phyloP scores from a whole-genome alignment of 2,797 vertebrate species.

The Alfaro cultratus region DNA sequence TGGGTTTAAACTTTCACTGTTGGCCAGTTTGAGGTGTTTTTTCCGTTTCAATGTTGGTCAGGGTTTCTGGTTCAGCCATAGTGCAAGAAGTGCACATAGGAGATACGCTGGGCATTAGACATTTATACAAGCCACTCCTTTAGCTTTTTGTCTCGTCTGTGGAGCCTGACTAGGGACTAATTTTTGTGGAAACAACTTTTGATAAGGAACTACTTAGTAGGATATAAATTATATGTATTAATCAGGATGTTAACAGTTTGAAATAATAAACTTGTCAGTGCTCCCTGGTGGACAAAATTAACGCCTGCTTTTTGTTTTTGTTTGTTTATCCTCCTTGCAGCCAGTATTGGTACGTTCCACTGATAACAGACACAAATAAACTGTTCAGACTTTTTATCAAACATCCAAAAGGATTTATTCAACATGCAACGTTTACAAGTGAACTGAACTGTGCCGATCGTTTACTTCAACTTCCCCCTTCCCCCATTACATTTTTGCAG shows the following conservation, averaged over 20 bases:
- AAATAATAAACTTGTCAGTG: slow-evolving; percentile 32
- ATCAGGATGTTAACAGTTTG: slow-evolving; percentile 14
- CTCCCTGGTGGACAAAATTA: slow-evolving; percentile 24
- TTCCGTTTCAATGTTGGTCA: slow-evolving; percentile 17
- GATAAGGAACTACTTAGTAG: slow-evolving; percentile 10
- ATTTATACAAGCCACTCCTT: slow-evolving; percentile 3
- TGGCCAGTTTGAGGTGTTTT: not conserved
- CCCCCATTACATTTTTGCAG: not conserved
- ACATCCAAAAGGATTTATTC: slow-evolving; percentile 41
- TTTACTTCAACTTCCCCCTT: not conserved
- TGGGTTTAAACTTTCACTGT: not conserved
- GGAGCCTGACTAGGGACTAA: slow-evolving; percentile 1
- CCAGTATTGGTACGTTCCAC: not conserved
- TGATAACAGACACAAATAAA: not conserved
- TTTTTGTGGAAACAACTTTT: slow-evolving; percentile 13
- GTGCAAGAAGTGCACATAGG: slow-evolving; percentile 9
- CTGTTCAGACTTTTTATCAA: not conserved
- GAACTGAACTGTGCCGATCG: not conserved
- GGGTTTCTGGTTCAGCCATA: not conserved
- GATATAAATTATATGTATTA: slow-evolving; percentile 15
- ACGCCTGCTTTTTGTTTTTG: slow-evolving; percentile 1
- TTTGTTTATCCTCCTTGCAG: not conserved
- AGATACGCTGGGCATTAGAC: not conserved
- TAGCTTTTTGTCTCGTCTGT: not conserved
- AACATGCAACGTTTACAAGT: not conserved